These are phyloP conservation scores for Glaucopsyche alexis DNA, from an alignment of 2,888 invertebrate species.

Conservation along the genomic window DNA sequence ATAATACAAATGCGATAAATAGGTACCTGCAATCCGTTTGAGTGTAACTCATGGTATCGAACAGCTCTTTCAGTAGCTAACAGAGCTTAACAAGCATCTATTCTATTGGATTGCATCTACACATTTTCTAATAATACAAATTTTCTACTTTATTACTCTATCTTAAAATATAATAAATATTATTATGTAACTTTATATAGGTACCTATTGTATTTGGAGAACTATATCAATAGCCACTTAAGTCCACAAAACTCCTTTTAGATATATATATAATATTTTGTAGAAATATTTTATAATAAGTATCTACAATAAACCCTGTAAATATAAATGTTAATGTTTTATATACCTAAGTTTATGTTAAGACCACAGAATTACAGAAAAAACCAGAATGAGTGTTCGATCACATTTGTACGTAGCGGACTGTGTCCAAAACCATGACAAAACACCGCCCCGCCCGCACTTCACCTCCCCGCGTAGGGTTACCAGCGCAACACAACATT, in stretches of 20 bases:
- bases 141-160: constrained; percentile 10
- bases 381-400: no score
- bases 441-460: no score
- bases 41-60: not conserved
- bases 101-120: not conserved
- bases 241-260: constrained; percentile 8
- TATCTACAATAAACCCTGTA: constrained; percentile 21
- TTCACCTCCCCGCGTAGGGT: no score
- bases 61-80: constrained; percentile 1
- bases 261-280: not conserved
- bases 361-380: no score
- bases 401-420: no score
- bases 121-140: not conserved
- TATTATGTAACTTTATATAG: not conserved
- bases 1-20: not conserved
- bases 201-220: constrained; percentile 9
- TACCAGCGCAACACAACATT: no score
- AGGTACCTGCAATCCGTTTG: not conserved
- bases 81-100: not conserved
- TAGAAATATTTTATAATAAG: constrained; percentile 19
- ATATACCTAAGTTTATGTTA: constrained; percentile 37
- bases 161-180: not conserved
- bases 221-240: constrained; percentile 22
- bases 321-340: constrained; percentile 24
- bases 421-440: no score